These are phyloP conservation scores for Leptinotarsa rubiginosa DNA, from an alignment of 2,888 invertebrate species.

Conservation along the genomic window DNA sequence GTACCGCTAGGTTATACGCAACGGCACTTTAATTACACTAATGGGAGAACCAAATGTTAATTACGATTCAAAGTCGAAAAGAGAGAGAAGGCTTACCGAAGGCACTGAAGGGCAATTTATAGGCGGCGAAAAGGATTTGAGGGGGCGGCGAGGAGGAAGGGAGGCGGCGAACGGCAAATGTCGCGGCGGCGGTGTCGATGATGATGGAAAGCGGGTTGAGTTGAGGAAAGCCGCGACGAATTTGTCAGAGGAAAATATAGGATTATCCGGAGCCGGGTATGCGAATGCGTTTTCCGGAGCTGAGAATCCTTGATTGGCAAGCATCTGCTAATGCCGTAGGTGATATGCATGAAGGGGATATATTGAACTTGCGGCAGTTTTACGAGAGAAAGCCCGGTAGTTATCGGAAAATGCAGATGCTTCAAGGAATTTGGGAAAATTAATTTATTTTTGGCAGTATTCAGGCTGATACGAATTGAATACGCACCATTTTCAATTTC, in stretches of 20 bases:
- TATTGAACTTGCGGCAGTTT: constrained; percentile 1
- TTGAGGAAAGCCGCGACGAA: constrained; percentile 12
- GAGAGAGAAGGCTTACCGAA: constrained; percentile 61
- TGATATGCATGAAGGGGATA: constrained; percentile 6
- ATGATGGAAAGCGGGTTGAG: constrained; percentile 16
- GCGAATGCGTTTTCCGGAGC: constrained; percentile 5
- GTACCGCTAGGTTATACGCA: constrained; percentile 70
- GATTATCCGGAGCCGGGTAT: constrained; percentile 2
- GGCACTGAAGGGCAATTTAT: constrained; percentile 59
- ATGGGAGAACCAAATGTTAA: constrained; percentile 81
- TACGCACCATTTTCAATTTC: too few relatives aligned
- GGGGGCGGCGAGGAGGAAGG: constrained; percentile 14
- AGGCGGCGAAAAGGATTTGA: constrained; percentile 43
- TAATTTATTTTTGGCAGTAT: neutral
- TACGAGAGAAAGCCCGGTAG: neutral
- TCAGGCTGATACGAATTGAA: neutral
- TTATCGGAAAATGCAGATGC: neutral
- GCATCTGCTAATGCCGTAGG: neutral
- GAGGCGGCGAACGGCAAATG: constrained; percentile 28
- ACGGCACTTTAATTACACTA: constrained; percentile 82
- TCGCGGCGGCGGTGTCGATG: constrained; percentile 24
- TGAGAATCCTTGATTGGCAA: constrained; percentile 6
- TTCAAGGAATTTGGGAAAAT: neutral
- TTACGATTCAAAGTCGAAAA: constrained; percentile 77
- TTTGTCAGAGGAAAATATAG: constrained; percentile 1